Conservation (phyloP, 2,113 vertebrate species). For the Seriola quinqueradiata region DNA sequence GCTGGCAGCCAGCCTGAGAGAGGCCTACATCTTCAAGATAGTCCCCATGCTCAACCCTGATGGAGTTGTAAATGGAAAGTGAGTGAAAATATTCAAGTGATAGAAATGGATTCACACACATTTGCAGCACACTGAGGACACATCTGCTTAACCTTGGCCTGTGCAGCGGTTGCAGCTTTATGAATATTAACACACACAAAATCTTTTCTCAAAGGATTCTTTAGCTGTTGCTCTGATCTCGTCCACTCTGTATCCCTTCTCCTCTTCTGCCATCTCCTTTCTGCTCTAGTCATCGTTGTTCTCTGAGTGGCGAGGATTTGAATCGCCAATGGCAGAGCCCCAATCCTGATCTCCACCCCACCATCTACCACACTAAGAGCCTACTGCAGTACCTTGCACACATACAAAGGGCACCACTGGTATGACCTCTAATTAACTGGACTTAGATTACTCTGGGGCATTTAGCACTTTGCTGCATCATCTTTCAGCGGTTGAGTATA, state of each 20-base stretch:
- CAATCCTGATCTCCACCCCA: slow-evolving; percentile 94
- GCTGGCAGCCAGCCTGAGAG: slow-evolving; percentile 91
- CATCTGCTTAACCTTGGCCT: slow-evolving; percentile 14
- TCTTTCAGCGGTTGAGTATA: slow-evolving; percentile 25
- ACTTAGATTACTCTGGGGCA: slow-evolving; percentile 24
- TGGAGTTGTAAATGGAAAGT: slow-evolving; percentile 99
- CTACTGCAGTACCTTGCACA: slow-evolving; percentile 96
- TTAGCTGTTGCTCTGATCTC: slow-evolving; percentile 43
- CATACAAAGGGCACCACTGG: slow-evolving; percentile 94
- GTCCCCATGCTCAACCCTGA: slow-evolving; percentile 99
- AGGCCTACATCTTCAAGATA: slow-evolving; percentile 98
- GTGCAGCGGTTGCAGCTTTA: slow-evolving; percentile 25
- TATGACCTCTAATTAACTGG: slow-evolving; percentile 71
- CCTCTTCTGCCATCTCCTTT: slow-evolving; percentile 31
- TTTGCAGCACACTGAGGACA: slow-evolving; percentile 28
- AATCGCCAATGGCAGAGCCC: slow-evolving; percentile 98
- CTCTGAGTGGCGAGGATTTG: slow-evolving; percentile 98
- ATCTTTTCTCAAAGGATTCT: slow-evolving; percentile 45
- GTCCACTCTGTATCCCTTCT: slow-evolving; percentile 37
- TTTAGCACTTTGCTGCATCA: slow-evolving; percentile 30
- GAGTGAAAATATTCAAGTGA: slow-evolving; percentile 69
- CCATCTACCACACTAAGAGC: slow-evolving; percentile 97
- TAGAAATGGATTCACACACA: neutral
- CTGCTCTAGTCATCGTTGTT: slow-evolving; percentile 93
- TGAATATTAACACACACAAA: slow-evolving; percentile 23